These are phyloP conservation scores for Centropyge bicolor DNA, from an alignment of 2,797 vertebrate genomes.

Conservation along the genomic window DNA sequence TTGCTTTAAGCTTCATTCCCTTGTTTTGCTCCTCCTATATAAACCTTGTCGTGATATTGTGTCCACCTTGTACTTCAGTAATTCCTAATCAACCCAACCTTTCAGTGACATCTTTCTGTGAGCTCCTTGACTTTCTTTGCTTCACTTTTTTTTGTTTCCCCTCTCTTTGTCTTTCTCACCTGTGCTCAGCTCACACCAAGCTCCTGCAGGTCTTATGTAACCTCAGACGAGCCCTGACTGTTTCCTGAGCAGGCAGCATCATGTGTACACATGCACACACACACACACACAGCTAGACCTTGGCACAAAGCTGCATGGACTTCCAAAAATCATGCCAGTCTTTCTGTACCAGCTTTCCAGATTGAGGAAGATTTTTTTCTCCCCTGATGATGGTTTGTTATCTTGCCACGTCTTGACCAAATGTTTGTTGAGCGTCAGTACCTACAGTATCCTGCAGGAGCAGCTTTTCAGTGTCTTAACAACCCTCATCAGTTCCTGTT, in stretches of 20 bases:
- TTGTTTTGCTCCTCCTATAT: not conserved
- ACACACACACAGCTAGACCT: slow-evolving; percentile 1
- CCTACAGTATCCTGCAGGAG: not conserved
- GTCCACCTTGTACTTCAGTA: not conserved
- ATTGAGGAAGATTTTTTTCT: slow-evolving; percentile 4
- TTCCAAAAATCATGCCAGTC: slow-evolving; percentile 10
- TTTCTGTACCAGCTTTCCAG: not conserved
- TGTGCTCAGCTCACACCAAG: slow-evolving; percentile 47
- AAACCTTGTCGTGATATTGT: not conserved
- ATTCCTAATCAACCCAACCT: slow-evolving; percentile 1
- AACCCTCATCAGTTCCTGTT: slow-evolving; percentile 2
- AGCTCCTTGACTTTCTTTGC: slow-evolving; percentile 4
- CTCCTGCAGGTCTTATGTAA: slow-evolving; percentile 54
- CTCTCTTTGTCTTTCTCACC: slow-evolving; percentile 33
- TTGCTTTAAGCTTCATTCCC: not conserved
- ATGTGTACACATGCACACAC: slow-evolving; percentile 1
- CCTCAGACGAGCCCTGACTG: slow-evolving; percentile 42
- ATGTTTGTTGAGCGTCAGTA: not conserved
- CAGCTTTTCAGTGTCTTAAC: not conserved
- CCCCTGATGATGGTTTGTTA: not conserved
- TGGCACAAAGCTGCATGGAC: slow-evolving; percentile 15
- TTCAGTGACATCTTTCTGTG: slow-evolving; percentile 3
- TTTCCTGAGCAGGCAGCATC: slow-evolving; percentile 20
- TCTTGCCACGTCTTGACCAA: not conserved
- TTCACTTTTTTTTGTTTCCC: slow-evolving; percentile 23